Evolutionary conservation across 2,113 vertebrate genomes (phyloP).

Genomic region (human (Homo sapiens)): GRCh38 chr2:27952001-27952500

Average conservation of each 20-base stretch:
- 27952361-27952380: slow-evolving; percentile 21
- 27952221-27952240: not conserved
- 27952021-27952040: not conserved
- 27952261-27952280: not conserved
- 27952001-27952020: not conserved
- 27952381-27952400: not conserved
- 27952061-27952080: not conserved
- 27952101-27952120: not conserved
- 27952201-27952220: not conserved
- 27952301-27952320: not conserved
- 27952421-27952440: not conserved
- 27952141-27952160: not conserved
- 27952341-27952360: slow-evolving; percentile 12
- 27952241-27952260: not conserved
- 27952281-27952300: not conserved
- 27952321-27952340: not conserved
- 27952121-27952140: not conserved
- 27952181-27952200: not conserved
- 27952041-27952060: not conserved
- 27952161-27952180: not conserved
- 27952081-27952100: not conserved
- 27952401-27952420: not conserved
- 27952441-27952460: not conserved
- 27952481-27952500: slow-evolving; percentile 11
- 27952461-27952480: slow-evolving; percentile 17